A percentile compares a stretch with the other conserved stretches of the same genome.
These are phyloP conservation scores for Leuciscus waleckii DNA, from an alignment of 2,797 vertebrate species.

Conservation along the genomic window DNA sequence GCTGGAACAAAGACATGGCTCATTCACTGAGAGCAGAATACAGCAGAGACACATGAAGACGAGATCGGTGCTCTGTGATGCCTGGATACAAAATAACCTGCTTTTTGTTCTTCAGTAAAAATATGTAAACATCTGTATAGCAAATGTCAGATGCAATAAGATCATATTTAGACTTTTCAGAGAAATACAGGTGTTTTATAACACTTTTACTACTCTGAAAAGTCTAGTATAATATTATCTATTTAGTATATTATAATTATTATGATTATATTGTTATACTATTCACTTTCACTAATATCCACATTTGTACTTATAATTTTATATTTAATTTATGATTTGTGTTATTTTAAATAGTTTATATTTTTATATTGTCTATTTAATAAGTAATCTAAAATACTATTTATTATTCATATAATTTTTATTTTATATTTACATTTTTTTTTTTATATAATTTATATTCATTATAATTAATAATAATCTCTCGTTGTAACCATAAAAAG, in stretches of 20 bases:
- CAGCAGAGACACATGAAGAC: conserved; percentile 6
- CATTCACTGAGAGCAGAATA: conserved; percentile 11
- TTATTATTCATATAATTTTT: background rate
- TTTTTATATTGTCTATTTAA: background rate
- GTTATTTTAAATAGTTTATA: background rate
- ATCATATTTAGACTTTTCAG: background rate
- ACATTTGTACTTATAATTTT: background rate
- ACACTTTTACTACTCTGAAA: too few species aligned
- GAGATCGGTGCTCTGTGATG: background rate
- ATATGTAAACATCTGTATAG: too few species aligned
- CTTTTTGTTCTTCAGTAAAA: background rate
- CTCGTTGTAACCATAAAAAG: background rate
- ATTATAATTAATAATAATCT: background rate
- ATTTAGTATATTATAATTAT: background rate
- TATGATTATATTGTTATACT: background rate
- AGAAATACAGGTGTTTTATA: background rate
- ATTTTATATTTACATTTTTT: too few species aligned
- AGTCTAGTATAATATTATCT: background rate
- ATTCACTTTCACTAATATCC: background rate
- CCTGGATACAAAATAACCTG: background rate
- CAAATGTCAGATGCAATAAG: background rate
- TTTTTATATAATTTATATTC: background rate
- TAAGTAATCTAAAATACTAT: background rate
- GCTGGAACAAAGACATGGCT: conserved; percentile 17
- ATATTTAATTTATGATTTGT: background rate